These are phyloP conservation scores for Schmidtea mediterranea DNA, from an alignment of 1,140 invertebrate genomes.

Conservation along the genomic window DNA sequence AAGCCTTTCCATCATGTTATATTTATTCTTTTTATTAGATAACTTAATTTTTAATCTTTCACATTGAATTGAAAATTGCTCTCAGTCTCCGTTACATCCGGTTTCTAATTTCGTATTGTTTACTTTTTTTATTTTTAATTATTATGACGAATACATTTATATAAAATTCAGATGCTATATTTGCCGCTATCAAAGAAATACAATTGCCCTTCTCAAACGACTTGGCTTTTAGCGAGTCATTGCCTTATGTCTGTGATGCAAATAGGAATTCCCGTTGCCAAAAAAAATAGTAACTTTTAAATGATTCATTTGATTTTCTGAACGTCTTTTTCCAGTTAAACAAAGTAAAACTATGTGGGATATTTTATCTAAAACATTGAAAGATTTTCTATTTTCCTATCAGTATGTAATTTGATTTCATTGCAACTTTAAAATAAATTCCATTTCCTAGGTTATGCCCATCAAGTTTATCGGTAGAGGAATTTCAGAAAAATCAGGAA, in stretches of 20 bases:
- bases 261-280: slow-evolving; percentile 54
- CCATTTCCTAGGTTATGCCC: slow-evolving; percentile 30
- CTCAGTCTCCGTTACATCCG: no score
- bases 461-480: slow-evolving; percentile 43
- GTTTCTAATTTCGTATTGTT: no score
- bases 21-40: no score
- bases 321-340: slow-evolving; percentile 13
- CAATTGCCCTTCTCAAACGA: slow-evolving; percentile 45
- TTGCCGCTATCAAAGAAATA: slow-evolving; percentile 53
- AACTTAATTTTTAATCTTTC: no score
- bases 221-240: slow-evolving; percentile 56
- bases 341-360: slow-evolving; percentile 39
- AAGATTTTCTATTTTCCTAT: slow-evolving; percentile 62
- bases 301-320: slow-evolving; percentile 30
- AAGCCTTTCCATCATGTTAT: no score
- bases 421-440: slow-evolving; percentile 1
- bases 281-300: slow-evolving; percentile 38
- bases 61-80: no score
- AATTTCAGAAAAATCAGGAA: slow-evolving; percentile 50
- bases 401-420: slow-evolving; percentile 13
- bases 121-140: no score
- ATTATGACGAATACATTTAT: no score
- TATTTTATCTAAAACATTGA: slow-evolving; percentile 50
- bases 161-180: slow-evolving; percentile 32
- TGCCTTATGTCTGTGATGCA: slow-evolving; percentile 49